A percentile compares a stretch with the other conserved stretches of the same genome.
These are phyloP conservation scores for Podarcis lilfordi DNA, from an alignment of 2,797 vertebrate genomes.

Conservation along the genomic window DNA sequence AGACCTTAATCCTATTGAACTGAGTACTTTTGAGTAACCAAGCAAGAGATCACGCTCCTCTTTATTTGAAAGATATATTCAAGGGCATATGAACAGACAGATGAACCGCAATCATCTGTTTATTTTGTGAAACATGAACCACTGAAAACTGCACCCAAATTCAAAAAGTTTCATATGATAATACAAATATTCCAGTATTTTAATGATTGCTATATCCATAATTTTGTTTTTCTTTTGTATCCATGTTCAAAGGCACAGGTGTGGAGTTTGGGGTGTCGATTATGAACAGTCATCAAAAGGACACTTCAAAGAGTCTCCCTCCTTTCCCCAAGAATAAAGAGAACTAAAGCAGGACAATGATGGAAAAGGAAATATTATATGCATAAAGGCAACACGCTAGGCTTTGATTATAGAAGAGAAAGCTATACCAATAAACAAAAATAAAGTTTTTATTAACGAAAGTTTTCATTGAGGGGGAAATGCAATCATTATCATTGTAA, in stretches of 20 bases:
- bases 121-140: conserved; percentile 1
- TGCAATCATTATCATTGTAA: background rate
- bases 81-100: background rate
- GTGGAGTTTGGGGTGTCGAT: conserved; percentile 40
- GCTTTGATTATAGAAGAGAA: conserved; percentile 32
- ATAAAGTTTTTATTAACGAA: conserved; percentile 24
- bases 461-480: background rate
- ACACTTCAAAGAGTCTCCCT: conserved; percentile 26
- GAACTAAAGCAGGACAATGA: conserved; percentile 19
- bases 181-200: conserved; percentile 40
- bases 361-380: background rate
- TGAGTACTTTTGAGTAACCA: background rate
- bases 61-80: background rate
- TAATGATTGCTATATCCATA: conserved; percentile 52
- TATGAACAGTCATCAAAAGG: conserved; percentile 46
- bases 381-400: background rate
- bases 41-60: background rate
- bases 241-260: conserved; percentile 56
- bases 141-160: background rate
- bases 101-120: conserved; percentile 3
- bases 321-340: conserved; percentile 35
- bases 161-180: conserved; percentile 23
- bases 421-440: conserved; percentile 24
- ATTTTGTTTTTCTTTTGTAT: conserved; percentile 39
- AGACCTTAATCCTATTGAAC: background rate